These are phyloP conservation scores for Acrobasis suavella DNA, from an alignment of 2,888 invertebrate species.

Conservation along the genomic window DNA sequence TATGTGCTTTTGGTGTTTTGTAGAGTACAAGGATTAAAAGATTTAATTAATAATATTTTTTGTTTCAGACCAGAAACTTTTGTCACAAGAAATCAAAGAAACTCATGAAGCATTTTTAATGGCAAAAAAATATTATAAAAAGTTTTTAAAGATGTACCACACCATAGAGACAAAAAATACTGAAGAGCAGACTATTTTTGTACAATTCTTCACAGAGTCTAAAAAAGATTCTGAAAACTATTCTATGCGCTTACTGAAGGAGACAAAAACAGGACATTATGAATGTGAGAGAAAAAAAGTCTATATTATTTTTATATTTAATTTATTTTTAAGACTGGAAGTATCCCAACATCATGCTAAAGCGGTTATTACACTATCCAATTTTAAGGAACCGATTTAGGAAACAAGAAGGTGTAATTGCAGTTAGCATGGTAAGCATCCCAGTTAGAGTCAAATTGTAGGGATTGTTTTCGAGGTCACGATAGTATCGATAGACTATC, in stretches of 20 bases:
- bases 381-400: too few species aligned
- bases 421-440: too few species aligned
- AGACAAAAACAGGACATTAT: slow-evolving; percentile 55
- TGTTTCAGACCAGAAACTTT: slow-evolving; percentile 64
- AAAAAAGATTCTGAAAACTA: slow-evolving; percentile 68
- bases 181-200: slow-evolving; percentile 54
- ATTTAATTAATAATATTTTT: neutral
- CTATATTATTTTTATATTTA: neutral
- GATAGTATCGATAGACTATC: too few species aligned
- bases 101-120: slow-evolving; percentile 75
- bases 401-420: too few species aligned
- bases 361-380: too few species aligned
- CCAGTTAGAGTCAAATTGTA: too few species aligned
- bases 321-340: too few species aligned
- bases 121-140: slow-evolving; percentile 75
- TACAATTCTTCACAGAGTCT: slow-evolving; percentile 72
- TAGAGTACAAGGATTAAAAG: neutral
- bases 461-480: too few species aligned
- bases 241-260: slow-evolving; percentile 54
- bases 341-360: too few species aligned
- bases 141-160: slow-evolving; percentile 67
- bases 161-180: slow-evolving; percentile 58
- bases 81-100: slow-evolving; percentile 71
- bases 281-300: slow-evolving; percentile 49
- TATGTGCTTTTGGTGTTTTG: neutral